Percentiles rank a stretch among this genome's conserved stretches.
These are phyloP conservation scores for Phaedon cochleariae DNA, from an alignment of 2,888 invertebrate genomes.

Conservation along the genomic window DNA sequence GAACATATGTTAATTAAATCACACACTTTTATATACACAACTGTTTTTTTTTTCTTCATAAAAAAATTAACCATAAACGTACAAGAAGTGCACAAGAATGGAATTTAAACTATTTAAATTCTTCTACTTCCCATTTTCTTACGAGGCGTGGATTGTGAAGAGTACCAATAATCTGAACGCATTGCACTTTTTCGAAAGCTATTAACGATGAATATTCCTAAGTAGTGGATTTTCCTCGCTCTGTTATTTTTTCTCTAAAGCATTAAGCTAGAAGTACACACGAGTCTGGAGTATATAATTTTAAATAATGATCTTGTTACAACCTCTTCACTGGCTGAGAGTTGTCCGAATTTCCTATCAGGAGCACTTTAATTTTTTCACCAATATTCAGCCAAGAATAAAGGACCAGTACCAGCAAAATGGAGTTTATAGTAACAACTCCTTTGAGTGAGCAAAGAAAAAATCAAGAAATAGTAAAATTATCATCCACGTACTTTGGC, in stretches of 20 bases:
- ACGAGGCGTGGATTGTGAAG: conserved; percentile 38
- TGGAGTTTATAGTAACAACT: too few species aligned
- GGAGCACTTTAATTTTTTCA: not conserved
- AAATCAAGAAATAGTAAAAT: too few species aligned
- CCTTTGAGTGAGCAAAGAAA: too few species aligned
- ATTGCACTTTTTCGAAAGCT: conserved; percentile 55
- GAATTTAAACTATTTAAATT: conserved; percentile 36
- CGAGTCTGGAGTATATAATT: conserved; percentile 38
- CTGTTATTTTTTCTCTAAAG: conserved; percentile 56
- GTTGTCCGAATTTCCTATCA: not conserved
- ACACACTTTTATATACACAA: conserved; percentile 45
- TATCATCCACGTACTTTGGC: too few species aligned
- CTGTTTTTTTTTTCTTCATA: conserved; percentile 42
- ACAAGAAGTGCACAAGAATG: conserved; percentile 47
- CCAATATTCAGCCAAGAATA: too few species aligned
- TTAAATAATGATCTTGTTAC: conserved; percentile 21
- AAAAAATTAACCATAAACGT: conserved; percentile 45
- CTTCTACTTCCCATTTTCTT: conserved; percentile 38
- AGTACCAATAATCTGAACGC: conserved; percentile 42
- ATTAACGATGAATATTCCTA: conserved; percentile 52
- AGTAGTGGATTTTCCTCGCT: conserved; percentile 51
- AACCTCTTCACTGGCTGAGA: conserved; percentile 32
- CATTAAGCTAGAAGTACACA: conserved; percentile 55
- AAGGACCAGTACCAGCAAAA: too few species aligned
- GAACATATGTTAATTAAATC: conserved; percentile 43